Evolutionary conservation across 2,888 invertebrate species (phyloP).

Genomic region (Biston stratarius): DNA sequence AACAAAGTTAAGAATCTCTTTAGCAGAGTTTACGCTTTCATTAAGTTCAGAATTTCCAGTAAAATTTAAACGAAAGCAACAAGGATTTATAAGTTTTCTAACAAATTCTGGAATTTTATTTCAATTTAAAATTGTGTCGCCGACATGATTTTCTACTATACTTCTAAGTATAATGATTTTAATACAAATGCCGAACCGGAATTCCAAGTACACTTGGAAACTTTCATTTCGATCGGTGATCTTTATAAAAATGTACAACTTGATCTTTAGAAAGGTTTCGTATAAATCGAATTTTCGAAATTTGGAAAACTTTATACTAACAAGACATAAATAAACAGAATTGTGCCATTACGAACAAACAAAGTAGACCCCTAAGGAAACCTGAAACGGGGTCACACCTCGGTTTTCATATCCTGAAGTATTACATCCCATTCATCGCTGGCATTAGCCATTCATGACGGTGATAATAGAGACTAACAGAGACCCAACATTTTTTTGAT

Average conservation of each 20-base stretch:
- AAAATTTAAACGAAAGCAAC: neutral
- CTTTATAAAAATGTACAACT: neutral
- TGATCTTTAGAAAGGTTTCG: neutral
- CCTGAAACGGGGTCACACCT: conserved; percentile 37
- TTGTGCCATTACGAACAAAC: conserved; percentile 10
- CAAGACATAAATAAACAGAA: conserved; percentile 4
- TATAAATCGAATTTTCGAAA: too few species aligned
- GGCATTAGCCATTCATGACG: conserved; percentile 65
- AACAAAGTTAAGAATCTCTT: neutral
- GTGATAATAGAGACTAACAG: neutral
- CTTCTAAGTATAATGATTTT: neutral
- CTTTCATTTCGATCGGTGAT: too few species aligned
- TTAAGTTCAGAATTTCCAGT: neutral
- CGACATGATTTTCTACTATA: neutral
- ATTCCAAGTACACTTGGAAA: too few species aligned
- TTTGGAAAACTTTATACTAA: neutral
- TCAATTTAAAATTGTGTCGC: neutral
- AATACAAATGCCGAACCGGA: too few species aligned
- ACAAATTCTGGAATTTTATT: neutral
- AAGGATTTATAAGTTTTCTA: neutral
- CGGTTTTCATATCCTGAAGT: conserved; percentile 33
- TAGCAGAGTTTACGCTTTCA: conserved; percentile 2
- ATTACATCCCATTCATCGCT: conserved; percentile 52
- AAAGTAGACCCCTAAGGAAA: conserved; percentile 13
- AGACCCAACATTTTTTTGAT: neutral